Percentiles rank a stretch among this genome's conserved stretches.
phyloP scores from a whole-genome alignment of 2,888 invertebrate species.

The Anthophora plumipes region DNA sequence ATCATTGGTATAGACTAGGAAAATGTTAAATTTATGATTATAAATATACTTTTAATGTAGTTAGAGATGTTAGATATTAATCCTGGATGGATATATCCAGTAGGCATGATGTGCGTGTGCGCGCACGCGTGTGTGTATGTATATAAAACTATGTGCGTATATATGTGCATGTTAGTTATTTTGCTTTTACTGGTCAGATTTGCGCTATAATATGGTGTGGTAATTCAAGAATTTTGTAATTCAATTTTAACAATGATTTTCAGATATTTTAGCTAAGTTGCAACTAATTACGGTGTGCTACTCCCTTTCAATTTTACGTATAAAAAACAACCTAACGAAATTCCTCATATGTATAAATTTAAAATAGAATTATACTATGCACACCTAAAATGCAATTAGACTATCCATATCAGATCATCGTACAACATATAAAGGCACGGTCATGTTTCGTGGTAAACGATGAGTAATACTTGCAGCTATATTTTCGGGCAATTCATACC shows the following conservation, averaged over 20 bases:
- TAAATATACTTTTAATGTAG: conserved; percentile 46
- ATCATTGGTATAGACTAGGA: conserved; percentile 72
- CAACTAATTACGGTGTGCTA: neutral
- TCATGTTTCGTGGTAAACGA: conserved; percentile 91
- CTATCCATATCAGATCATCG: conserved; percentile 85
- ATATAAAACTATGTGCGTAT: conserved; percentile 11
- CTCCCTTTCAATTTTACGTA: neutral
- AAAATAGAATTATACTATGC: conserved; percentile 13
- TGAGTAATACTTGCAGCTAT: conserved; percentile 89
- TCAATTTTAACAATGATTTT: neutral
- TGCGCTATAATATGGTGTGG: neutral
- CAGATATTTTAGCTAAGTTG: neutral
- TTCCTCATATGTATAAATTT: conserved; percentile 6
- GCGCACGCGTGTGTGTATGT: neutral
- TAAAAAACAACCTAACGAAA: conserved; percentile 12
- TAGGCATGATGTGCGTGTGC: neutral
- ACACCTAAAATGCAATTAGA: conserved; percentile 5
- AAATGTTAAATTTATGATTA: conserved; percentile 49
- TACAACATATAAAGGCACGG: conserved; percentile 93
- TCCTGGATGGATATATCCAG: conserved; percentile 21
- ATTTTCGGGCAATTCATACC: conserved; percentile 92
- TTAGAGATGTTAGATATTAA: conserved; percentile 43
- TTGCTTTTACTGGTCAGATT: conserved; percentile 9
- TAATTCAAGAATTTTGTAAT: conserved; percentile 9
- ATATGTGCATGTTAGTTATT: neutral